These are phyloP conservation scores for Euthynnus affinis DNA, from an alignment of 2,797 vertebrate species.

Conservation along the genomic window DNA sequence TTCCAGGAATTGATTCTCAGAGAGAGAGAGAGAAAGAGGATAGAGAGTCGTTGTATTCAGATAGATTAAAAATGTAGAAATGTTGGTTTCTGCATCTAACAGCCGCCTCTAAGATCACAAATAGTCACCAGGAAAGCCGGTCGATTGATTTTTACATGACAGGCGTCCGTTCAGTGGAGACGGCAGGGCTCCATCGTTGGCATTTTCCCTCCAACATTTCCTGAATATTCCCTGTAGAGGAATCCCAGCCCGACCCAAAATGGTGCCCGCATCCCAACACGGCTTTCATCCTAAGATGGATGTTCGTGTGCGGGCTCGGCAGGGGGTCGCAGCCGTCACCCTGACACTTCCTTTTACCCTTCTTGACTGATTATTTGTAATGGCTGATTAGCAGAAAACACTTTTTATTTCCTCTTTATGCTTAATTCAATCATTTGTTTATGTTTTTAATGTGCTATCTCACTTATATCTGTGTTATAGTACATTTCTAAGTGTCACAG, in stretches of 20 bases:
- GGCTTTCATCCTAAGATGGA: slow-evolving; percentile 51
- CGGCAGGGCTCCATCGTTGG: slow-evolving; percentile 17
- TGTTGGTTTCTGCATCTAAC: neutral
- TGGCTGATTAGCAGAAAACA: neutral
- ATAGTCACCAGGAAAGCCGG: too few relatives aligned
- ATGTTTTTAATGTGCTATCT: neutral
- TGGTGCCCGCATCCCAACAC: slow-evolving; percentile 28
- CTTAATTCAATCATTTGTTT: neutral
- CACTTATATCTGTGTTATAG: too few relatives aligned
- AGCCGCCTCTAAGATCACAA: too few relatives aligned
- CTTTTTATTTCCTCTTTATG: neutral
- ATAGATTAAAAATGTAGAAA: neutral
- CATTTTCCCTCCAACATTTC: slow-evolving; percentile 67
- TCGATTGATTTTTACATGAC: too few relatives aligned
- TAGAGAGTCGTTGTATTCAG: neutral
- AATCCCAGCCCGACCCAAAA: slow-evolving; percentile 38
- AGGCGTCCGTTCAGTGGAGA: too few relatives aligned
- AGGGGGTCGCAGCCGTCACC: slow-evolving; percentile 36
- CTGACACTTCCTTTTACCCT: slow-evolving; percentile 27
- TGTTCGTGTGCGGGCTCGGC: neutral
- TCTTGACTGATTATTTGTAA: neutral
- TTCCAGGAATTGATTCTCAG: slow-evolving; percentile 12
- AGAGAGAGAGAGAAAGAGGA: neutral
- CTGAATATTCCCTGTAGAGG: slow-evolving; percentile 64
- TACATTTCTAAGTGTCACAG: too few relatives aligned